Conservation (phyloP, 2,797 vertebrate species). For the Eulemur albifrons region DNA sequence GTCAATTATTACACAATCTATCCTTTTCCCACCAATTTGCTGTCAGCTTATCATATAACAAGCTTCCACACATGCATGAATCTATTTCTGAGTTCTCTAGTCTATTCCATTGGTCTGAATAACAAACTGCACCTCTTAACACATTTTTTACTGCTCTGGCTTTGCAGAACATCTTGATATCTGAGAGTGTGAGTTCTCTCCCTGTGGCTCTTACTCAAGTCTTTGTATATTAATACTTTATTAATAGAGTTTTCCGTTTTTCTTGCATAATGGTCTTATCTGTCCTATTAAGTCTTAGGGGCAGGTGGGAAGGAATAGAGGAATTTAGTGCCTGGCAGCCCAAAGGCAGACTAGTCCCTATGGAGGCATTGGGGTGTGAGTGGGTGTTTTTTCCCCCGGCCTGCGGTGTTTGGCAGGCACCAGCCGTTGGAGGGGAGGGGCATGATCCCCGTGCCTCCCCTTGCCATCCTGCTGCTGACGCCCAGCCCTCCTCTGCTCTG, state of each 20-base stretch:
- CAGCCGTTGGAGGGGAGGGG: not conserved
- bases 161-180: not conserved
- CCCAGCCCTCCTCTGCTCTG: fast-evolving
- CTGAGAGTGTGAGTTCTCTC: not conserved
- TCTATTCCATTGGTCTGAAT: not conserved
- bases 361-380: fast-evolving
- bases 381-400: not conserved
- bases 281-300: not conserved
- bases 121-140: not conserved
- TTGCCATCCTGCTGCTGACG: not conserved
- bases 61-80: not conserved
- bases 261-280: not conserved
- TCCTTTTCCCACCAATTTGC: not conserved
- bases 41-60: not conserved
- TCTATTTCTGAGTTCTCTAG: not conserved
- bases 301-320: not conserved
- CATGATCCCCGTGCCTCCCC: fast-evolving
- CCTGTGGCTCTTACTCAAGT: not conserved
- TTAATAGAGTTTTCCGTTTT: not conserved
- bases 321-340: not conserved
- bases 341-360: not conserved
- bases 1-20: not conserved
- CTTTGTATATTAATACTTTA: not conserved
- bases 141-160: not conserved
- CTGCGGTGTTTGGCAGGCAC: not conserved